phyloP scores from a whole-genome alignment of 1,140 invertebrate species.

The Notospermus geniculatus region DNA sequence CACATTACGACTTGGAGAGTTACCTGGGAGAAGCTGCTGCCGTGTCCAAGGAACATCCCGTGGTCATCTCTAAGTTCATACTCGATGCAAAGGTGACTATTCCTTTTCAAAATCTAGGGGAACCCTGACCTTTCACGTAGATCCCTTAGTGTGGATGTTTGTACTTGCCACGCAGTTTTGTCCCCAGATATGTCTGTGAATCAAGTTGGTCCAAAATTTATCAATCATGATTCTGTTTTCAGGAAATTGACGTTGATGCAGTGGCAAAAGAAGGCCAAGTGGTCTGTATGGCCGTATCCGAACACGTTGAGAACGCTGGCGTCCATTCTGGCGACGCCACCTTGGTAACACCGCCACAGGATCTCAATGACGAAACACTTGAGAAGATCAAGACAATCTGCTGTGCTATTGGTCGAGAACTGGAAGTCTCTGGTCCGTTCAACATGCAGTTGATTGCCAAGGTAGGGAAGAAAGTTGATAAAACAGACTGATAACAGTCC shows the following conservation, averaged over 20 bases:
- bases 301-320: constrained; percentile 99
- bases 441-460: constrained; percentile 99
- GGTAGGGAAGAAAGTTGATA: too few relatives aligned
- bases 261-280: constrained; percentile 85
- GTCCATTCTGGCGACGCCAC: constrained; percentile 99
- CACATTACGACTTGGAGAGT: constrained; percentile 83
- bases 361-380: constrained; percentile 90
- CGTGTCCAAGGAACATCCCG: constrained; percentile 94
- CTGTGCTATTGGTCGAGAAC: constrained; percentile 77
- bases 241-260: constrained; percentile 98
- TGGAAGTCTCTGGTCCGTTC: constrained; percentile 97
- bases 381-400: constrained; percentile 88
- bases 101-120: not conserved
- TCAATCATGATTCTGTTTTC: constrained; percentile 15
- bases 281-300: constrained; percentile 78
- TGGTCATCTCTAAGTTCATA: constrained; percentile 98
- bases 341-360: constrained; percentile 95
- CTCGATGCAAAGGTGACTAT: constrained; percentile 82
- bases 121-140: too few relatives aligned
- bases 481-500: too few relatives aligned
- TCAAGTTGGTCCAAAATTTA: not conserved
- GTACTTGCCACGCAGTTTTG: too few relatives aligned
- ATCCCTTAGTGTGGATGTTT: too few relatives aligned
- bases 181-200: too few relatives aligned
- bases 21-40: constrained; percentile 89